These are phyloP conservation scores for Passer montanus DNA, from an alignment of 2,113 vertebrate species.

Conservation along the genomic window DNA sequence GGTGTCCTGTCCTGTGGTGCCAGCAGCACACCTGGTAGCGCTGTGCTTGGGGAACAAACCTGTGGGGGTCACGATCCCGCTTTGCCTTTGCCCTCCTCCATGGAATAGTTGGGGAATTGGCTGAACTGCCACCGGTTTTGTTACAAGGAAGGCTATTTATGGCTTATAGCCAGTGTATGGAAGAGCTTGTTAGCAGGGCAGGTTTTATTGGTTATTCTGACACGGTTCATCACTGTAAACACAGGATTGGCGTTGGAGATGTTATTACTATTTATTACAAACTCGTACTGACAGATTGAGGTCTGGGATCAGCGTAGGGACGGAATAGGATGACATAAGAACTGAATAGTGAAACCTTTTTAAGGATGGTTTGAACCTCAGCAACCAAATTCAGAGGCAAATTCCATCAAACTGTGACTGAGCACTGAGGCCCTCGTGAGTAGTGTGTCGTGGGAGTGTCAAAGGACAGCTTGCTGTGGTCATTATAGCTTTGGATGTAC, in stretches of 20 bases:
- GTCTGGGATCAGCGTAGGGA: not conserved
- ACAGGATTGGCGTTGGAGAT: not conserved
- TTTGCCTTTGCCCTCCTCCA: not conserved
- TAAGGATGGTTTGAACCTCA: not conserved
- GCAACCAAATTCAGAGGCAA: not conserved
- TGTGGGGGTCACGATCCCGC: not conserved
- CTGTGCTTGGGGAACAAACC: not conserved
- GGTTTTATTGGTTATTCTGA: not conserved
- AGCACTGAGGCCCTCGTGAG: accelerated
- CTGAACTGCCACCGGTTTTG: not conserved
- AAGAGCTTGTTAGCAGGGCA: not conserved
- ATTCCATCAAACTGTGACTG: not conserved
- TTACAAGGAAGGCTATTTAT: not conserved
- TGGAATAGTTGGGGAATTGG: accelerated
- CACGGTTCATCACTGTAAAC: not conserved
- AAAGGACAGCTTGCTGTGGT: not conserved
- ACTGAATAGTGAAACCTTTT: not conserved
- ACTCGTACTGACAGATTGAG: accelerated
- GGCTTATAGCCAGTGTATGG: not conserved
- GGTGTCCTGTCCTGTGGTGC: too few relatives aligned
- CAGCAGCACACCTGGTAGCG: too few relatives aligned
- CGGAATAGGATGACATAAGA: not conserved
- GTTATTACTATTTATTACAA: not conserved
- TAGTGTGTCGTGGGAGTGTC: not conserved
- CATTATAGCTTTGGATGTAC: not conserved